phyloP scores from a whole-genome alignment of 2,797 vertebrate species.

The Pantherophis alleghaniensis region DNA sequence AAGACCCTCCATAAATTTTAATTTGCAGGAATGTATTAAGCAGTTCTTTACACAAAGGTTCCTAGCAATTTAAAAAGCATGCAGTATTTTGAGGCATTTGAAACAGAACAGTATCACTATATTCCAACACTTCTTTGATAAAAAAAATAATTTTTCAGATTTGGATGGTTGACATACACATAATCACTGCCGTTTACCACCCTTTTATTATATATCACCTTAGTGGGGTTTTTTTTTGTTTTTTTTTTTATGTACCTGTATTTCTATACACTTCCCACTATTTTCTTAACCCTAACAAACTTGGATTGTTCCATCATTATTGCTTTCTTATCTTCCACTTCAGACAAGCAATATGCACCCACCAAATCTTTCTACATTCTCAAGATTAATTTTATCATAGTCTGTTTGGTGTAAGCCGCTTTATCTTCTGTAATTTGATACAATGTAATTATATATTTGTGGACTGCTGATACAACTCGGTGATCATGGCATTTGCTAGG shows the following conservation, averaged over 20 bases:
- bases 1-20: background rate
- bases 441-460: background rate
- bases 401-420: background rate
- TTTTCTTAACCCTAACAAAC: background rate
- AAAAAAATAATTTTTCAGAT: background rate
- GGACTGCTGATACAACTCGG: background rate
- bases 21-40: background rate
- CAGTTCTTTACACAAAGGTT: background rate
- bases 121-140: background rate
- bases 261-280: background rate
- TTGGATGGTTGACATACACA: background rate
- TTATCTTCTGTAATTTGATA: background rate
- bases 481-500: background rate
- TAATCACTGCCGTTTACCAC: background rate
- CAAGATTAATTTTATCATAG: background rate
- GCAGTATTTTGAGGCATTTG: background rate
- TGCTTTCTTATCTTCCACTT: background rate
- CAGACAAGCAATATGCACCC: background rate
- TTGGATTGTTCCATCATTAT: background rate
- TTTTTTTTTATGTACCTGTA: background rate
- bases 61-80: background rate
- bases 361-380: background rate
- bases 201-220: background rate
- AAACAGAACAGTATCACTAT: background rate
- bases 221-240: background rate